These are phyloP conservation scores for Harpalus rufipes DNA, from an alignment of 2,888 invertebrate species.

Conservation along the genomic window DNA sequence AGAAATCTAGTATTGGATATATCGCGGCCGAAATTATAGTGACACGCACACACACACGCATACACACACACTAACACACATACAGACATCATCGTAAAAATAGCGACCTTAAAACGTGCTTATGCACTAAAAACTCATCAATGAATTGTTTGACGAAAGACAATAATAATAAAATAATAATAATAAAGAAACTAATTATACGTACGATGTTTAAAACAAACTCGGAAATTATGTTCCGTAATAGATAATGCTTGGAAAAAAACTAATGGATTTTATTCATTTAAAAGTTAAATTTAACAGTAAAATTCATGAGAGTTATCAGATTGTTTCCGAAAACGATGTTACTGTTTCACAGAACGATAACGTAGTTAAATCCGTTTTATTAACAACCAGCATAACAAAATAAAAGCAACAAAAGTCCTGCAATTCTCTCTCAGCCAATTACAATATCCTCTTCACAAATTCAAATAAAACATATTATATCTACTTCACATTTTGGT, in stretches of 20 bases:
- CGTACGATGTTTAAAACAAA: background rate
- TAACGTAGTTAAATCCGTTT: constrained; percentile 21
- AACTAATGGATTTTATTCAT: background rate
- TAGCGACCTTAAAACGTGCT: no score
- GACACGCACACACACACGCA: no score
- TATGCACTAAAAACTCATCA: no score
- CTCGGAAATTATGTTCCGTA: background rate
- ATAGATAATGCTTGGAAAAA: background rate
- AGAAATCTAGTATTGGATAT: no score
- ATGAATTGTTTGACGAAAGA: no score
- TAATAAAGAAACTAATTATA: no score
- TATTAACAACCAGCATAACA: constrained; percentile 13
- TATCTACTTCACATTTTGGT: background rate
- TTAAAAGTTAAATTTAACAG: constrained; percentile 24
- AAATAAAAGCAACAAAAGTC: constrained; percentile 24
- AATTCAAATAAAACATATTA: constrained; percentile 50
- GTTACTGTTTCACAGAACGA: constrained; percentile 20
- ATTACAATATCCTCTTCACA: constrained; percentile 47
- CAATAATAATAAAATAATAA: no score
- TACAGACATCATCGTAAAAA: no score
- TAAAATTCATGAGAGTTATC: constrained; percentile 29
- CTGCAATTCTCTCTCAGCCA: constrained; percentile 3
- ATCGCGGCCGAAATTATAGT: no score
- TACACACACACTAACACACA: no score
- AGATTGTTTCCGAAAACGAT: constrained; percentile 12